Conservation (phyloP, 1,140 invertebrate genomes). For the Heliconius nattereri region DNA sequence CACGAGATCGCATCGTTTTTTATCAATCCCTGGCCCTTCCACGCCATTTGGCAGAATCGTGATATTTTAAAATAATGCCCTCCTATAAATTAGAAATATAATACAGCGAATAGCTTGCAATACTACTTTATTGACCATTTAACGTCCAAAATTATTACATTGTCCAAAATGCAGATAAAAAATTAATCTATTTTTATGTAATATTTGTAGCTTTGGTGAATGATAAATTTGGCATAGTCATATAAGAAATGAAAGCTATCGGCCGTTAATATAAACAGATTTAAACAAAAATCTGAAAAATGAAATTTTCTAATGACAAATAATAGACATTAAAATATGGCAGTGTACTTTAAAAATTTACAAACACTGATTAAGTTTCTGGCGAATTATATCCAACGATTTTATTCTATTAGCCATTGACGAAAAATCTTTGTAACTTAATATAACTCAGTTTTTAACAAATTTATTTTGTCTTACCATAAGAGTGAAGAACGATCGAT, state of each 20-base stretch:
- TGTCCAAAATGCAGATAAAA: background rate
- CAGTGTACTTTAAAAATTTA: no score
- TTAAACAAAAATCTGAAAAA: background rate
- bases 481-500: no score
- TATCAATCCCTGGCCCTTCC: constrained; percentile 52
- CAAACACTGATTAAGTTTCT: no score
- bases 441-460: no score
- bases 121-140: constrained; percentile 33
- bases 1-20: constrained; percentile 75
- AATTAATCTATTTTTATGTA: background rate
- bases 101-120: constrained; percentile 33
- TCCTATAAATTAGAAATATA: constrained; percentile 55
- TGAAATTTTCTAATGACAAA: no score
- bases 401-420: no score
- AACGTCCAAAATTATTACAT: constrained; percentile 13
- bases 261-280: background rate
- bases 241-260: background rate
- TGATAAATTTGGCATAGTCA: background rate
- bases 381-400: no score
- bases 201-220: background rate
- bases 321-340: no score
- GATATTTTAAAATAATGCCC: constrained; percentile 47
- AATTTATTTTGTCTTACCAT: no score
- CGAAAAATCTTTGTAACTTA: no score
- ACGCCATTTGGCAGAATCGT: constrained; percentile 62